phyloP scores from a whole-genome alignment of 2,888 invertebrate species.

The Drosophila austrosaltans region DNA sequence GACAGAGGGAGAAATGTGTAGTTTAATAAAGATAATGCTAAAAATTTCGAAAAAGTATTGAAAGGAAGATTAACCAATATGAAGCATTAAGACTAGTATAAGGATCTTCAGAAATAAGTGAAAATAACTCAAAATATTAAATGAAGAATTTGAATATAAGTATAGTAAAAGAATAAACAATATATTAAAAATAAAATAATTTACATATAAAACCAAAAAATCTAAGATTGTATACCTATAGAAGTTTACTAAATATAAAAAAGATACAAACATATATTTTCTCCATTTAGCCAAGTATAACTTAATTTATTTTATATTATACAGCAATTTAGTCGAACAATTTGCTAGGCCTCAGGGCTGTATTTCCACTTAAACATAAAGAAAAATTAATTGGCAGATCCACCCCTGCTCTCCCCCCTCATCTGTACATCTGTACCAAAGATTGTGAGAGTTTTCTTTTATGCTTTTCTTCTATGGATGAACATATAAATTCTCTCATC shows the following conservation, averaged over 20 bases:
- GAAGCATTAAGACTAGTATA: no score
- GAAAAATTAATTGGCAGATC: conserved; percentile 40
- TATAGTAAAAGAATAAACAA: no score
- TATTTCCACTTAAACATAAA: conserved; percentile 20
- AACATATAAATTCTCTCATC: conserved; percentile 24
- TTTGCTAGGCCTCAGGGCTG: conserved; percentile 32
- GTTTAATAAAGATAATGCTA: no score
- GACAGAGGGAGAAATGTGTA: no score
- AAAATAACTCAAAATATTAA: no score
- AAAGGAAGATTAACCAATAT: no score
- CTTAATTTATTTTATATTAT: conserved; percentile 39
- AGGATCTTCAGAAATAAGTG: no score
- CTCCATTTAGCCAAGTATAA: conserved; percentile 17
- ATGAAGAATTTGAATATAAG: no score
- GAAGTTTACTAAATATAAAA: neutral
- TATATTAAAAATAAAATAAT: no score
- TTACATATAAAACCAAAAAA: no score
- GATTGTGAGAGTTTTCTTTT: conserved; percentile 34
- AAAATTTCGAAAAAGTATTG: no score
- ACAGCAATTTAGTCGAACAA: conserved; percentile 43
- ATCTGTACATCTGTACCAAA: neutral
- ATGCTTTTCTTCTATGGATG: conserved; percentile 19
- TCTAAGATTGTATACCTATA: neutral
- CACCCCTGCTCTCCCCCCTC: conserved; percentile 34
- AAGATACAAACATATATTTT: conserved; percentile 4